Evolutionary conservation across 2,888 invertebrate genomes (phyloP), one percentile per base, ranked within the genome.

Genomic region (Petrophora chlorosata): DNA sequence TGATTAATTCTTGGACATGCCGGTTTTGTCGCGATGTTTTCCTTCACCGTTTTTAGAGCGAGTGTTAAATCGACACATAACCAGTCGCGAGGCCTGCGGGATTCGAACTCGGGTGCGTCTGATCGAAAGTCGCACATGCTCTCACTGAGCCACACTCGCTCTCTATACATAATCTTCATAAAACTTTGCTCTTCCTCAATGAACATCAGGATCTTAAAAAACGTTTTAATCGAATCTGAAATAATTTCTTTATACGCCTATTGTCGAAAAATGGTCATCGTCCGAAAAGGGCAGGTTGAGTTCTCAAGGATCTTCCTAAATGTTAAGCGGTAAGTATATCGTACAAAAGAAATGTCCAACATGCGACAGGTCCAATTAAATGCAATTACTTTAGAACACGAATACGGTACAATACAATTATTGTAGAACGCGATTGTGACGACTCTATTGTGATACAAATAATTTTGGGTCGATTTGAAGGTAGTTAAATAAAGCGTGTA

Each of bases 331-430:
- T 16, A 10, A 10, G 22, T 15, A 10, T 8, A 9, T n/a, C n/a
- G n/a, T 14, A 43, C 23, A 58, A 59, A 63, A 50, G 45, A 58
- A 63, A 67, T 58, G 62, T 64, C 63, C 69, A 66, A 74, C 47
- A 76, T 68, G 65, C 67, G 71, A 72, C 72, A 71, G 63, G 59
- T 66, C 59, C 76, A 81, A 80, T 82, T 81, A 80, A 74, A 77
- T 67, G 54, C 67, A 70, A 77, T 79, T 77, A 77, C 63, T 61
- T 39, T 29, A 39, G 39, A 17, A 29, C 29, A 39, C 28, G 29
- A 48, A 36, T 38, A 32, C 19, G 17, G 13, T n/a, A 23, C 9
- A 46, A 34, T 29, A 46, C 46, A 35, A 47, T 40, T 34, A 35
- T 36, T 40, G 43, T 36, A 52, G 49, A 40, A 60, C 61, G 63